Evolutionary conservation across 2,888 invertebrate species (phyloP), one percentile per base, ranked within the genome.

Genomic region (Stegana nigrithorax): DNA sequence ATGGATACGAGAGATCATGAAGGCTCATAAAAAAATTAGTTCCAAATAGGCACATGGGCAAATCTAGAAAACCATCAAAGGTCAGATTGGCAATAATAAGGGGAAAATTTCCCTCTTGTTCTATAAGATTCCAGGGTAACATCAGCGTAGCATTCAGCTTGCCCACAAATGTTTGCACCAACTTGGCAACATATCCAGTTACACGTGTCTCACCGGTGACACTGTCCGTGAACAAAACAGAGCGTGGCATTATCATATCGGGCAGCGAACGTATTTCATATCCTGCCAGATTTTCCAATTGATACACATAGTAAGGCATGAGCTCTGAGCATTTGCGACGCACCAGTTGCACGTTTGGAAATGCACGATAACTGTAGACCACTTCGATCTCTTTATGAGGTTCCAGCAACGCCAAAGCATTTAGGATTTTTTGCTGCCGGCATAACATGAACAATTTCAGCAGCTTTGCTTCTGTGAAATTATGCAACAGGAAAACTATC

Each of bases 231-330:
- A 71, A 74, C 4, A 70, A 19, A 2, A 79, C 62, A 14, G 68
- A 65, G 2, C 79, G 73, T 0, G 83, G 82, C 2, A 71, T 53
- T 2, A 74, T 23, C 26, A 75, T 73, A 56, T 79, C 80, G 8
- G 77, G 64, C 23, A 73, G 26, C 0, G 66, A 68, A 1, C 5
- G 25, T 1, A 82, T 66, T 0, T 55, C 51, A 26, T 66, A 47
- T 2, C 73, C 72, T 0, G 50, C 60, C 36, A 78, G 58, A 57
- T 80, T 59, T 12, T 14, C 60, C 0, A 76, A 3, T n/a, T 72
- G 70, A 0, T 67, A 61, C 7, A 67, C 59, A 21, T 68, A 72
- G 27, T 59, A 70, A 0, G 10, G 47, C 3, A 7, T 4, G 1
- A 57, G 19, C 26, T 45, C 21, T 2, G 0, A 5, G 3, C 63